phyloP scores from a whole-genome alignment of 2,888 invertebrate genomes.

The Drosophila falleni region DNA sequence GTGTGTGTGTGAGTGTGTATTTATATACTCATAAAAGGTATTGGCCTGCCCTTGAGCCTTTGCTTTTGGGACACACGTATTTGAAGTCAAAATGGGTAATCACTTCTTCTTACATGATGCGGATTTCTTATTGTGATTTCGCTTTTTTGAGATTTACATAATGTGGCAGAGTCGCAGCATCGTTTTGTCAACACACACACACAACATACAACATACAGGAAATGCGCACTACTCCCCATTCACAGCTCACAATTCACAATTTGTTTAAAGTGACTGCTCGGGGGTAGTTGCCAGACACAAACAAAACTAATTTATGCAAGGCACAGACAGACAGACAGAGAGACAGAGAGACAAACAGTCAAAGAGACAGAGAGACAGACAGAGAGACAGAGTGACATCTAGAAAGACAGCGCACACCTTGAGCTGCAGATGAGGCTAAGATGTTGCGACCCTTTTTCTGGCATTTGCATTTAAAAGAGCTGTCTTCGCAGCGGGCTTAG shows the following conservation, averaged over 20 bases:
- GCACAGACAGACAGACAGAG: constrained; percentile 35
- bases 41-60: constrained; percentile 47
- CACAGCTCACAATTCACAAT: constrained; percentile 59
- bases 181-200: constrained; percentile 57
- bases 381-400: constrained; percentile 27
- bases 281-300: constrained; percentile 60
- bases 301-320: constrained; percentile 75
- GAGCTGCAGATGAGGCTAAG: constrained; percentile 33
- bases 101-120: constrained; percentile 58
- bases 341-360: constrained; percentile 13
- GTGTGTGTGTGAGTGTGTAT: constrained; percentile 15
- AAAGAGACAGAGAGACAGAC: constrained; percentile 20
- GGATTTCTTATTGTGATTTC: constrained; percentile 71
- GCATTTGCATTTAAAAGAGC: constrained; percentile 76
- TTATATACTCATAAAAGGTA: constrained; percentile 52
- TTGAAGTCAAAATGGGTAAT: constrained; percentile 56
- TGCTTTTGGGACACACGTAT: constrained; percentile 36
- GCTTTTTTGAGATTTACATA: constrained; percentile 71
- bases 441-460: constrained; percentile 33
- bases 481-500: constrained; percentile 55
- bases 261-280: constrained; percentile 66
- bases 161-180: constrained; percentile 46
- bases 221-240: constrained; percentile 62
- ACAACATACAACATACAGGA: constrained; percentile 61
- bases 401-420: constrained; percentile 44